Base-by-base conservation (phyloP, 2,888 invertebrate genomes). In the Asteroscopus sphinx region DNA sequence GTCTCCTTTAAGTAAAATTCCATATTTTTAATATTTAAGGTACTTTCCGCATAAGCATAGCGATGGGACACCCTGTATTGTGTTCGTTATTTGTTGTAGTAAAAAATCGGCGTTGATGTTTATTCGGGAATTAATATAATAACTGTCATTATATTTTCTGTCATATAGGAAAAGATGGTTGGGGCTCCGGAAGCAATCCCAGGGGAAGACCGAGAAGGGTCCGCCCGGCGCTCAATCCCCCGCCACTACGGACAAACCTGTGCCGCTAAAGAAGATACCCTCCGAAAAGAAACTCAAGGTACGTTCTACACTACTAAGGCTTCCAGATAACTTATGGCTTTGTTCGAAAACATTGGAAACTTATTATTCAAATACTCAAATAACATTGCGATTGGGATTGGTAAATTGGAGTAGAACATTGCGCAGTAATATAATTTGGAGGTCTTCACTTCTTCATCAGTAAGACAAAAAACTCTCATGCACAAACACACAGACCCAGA, bases 281-380 rank as follows among this genome's bases (percentile, higher is more conserved):
- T 97, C 97, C 40, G 98, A 98, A 86, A 98, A 97, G 90, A 96
- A 97, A 86, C 96, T 97, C 77, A 97, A 97, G 95, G 97, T 98
- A 93, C 91, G 91, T 42, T 25, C 17, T 42, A 32, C 2, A 30
- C 16, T 16, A 0, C 12, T n/a, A 6, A 25, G 5, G 21, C 6
- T 21, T 37, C 5, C 5, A 5, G 13, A 33, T 33, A 33, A 12
- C 32, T 6, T 12, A 28, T 4, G 12, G 1, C 32, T 33, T 33
- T 21, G 4, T 4, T 6, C 6, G 13, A 12, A 3, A 33, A 3
- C 32, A 12, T 30, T 9, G 11, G 30, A 30, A 9, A 30, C 11
- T 32, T 12, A 28, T n/a, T 26, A 1, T 26, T 6, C 3, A 3
- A 25, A 3, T 26, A 26, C 7, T 26, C 1, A 8, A 26, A 26